Conservation (phyloP, 1,140 invertebrate species). For the Cyphomyrmex costatus region DNA sequence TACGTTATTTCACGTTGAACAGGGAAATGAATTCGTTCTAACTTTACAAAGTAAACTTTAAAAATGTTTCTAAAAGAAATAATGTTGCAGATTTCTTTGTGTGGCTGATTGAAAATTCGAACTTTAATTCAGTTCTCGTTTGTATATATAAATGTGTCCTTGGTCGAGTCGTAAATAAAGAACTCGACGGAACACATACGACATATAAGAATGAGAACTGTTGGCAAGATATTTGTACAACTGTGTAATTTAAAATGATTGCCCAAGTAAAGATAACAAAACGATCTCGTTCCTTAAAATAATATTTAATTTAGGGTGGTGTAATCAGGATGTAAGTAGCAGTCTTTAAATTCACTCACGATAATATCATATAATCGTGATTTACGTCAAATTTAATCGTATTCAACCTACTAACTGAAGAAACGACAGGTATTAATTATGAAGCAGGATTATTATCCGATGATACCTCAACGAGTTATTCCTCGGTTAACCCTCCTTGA, state of each 20-base stretch:
- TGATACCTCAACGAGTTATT: not conserved
- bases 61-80: not conserved
- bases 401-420: not conserved
- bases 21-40: not conserved
- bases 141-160: not conserved
- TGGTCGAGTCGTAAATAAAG: not conserved
- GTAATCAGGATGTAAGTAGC: not conserved
- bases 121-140: slow-evolving; percentile 20
- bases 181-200: not conserved
- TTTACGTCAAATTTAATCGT: not conserved
- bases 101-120: not conserved
- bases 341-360: not conserved
- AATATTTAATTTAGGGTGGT: not conserved
- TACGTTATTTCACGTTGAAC: not conserved
- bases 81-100: not conserved
- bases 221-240: not conserved
- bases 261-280: not conserved
- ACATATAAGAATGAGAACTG: not conserved
- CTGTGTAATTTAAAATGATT: not conserved
- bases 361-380: not conserved
- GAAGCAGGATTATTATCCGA: not conserved
- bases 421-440: not conserved
- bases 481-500: not conserved
- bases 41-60: not conserved
- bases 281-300: not conserved